phyloP scores from a whole-genome alignment of 2,797 vertebrate genomes.

The Poeciliopsis paucimaculata region DNA sequence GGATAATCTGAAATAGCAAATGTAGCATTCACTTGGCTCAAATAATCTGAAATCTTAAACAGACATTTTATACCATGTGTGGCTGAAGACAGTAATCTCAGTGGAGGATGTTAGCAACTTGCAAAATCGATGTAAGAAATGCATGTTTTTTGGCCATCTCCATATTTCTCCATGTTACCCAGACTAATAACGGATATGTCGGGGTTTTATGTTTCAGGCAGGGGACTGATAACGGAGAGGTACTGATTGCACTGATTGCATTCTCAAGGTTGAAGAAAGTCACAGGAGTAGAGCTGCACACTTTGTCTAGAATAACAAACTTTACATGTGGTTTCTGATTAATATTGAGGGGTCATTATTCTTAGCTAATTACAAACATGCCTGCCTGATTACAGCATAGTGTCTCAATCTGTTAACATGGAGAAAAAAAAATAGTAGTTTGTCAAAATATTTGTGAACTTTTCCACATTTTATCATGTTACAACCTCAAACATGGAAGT shows the following conservation, averaged over 20 bases:
- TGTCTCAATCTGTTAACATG: constrained; percentile 18
- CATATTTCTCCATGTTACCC: constrained; percentile 40
- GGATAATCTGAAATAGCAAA: constrained; percentile 16
- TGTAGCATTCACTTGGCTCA: constrained; percentile 23
- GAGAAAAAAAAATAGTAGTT: constrained; percentile 26
- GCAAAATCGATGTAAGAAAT: constrained; percentile 67
- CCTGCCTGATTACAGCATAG: constrained; percentile 6
- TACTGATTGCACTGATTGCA: constrained; percentile 66
- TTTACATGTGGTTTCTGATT: constrained; percentile 23
- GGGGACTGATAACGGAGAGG: constrained; percentile 52
- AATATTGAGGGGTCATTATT: constrained; percentile 12
- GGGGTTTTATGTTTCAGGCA: constrained; percentile 61
- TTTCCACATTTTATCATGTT: not conserved
- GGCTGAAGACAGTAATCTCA: constrained; percentile 39
- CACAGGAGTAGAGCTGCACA: constrained; percentile 33
- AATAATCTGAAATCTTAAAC: constrained; percentile 41
- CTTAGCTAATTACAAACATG: constrained; percentile 19
- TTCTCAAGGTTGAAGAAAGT: constrained; percentile 73
- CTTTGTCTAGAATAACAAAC: constrained; percentile 37
- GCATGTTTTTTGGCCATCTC: constrained; percentile 29
- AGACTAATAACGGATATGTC: constrained; percentile 51
- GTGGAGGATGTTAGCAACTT: constrained; percentile 46
- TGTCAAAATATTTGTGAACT: not conserved
- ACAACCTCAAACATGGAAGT: not conserved
- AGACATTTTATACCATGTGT: constrained; percentile 44